phyloP scores from a whole-genome alignment of 2,888 invertebrate genomes.

The Stenchaetothrips biformis region DNA sequence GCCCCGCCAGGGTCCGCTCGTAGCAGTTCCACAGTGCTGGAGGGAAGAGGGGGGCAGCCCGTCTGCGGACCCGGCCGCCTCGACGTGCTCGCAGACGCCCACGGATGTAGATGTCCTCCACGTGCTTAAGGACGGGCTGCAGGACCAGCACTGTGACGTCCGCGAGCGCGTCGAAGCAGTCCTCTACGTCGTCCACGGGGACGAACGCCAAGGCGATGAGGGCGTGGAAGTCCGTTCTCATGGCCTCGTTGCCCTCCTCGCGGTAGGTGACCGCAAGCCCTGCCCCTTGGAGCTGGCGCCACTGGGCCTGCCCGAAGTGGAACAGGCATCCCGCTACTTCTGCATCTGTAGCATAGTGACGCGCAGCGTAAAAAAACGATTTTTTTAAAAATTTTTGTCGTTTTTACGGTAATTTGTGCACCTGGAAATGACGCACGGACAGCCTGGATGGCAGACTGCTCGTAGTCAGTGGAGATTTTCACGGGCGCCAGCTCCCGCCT shows the following conservation, averaged over 20 bases:
- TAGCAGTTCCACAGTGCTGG: conserved; percentile 13
- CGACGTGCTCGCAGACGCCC: background rate
- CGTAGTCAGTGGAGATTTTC: background rate
- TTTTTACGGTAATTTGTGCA: background rate
- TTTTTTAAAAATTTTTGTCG: no score
- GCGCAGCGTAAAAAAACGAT: no score
- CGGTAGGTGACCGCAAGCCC: background rate
- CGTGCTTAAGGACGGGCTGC: no score
- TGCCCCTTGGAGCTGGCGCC: background rate
- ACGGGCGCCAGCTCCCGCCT: background rate
- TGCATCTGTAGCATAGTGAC: background rate
- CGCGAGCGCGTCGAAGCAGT: background rate
- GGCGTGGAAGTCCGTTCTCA: conserved; percentile 8
- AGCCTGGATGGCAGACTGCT: background rate
- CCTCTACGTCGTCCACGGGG: conserved; percentile 12
- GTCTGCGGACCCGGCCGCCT: background rate
- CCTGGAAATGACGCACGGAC: background rate
- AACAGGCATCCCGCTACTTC: conserved; percentile 13
- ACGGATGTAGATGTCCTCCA: no score
- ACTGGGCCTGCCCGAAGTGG: conserved; percentile 6
- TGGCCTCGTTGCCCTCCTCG: background rate
- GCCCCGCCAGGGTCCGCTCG: background rate
- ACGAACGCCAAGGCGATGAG: conserved; percentile 16
- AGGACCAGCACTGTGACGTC: no score
- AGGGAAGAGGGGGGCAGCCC: background rate